phyloP scores from a whole-genome alignment of 2,113 vertebrate species.

The Alaudala cheleensis region DNA sequence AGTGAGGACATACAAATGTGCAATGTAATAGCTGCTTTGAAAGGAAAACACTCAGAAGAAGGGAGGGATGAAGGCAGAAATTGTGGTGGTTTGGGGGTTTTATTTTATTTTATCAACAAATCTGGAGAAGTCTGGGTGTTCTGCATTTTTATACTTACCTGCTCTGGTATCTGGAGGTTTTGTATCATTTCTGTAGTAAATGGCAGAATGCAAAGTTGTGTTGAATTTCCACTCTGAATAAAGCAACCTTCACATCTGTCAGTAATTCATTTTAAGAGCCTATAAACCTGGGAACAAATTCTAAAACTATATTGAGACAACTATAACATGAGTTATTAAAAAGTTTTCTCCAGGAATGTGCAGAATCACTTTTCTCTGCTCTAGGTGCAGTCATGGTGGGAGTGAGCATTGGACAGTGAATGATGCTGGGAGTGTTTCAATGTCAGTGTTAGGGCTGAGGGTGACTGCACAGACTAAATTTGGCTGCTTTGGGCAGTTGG shows the following conservation, averaged over 20 bases:
- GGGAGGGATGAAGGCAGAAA: background rate
- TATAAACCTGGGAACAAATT: background rate
- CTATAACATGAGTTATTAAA: background rate
- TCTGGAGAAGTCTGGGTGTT: background rate
- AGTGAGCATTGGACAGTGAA: background rate
- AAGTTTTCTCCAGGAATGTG: background rate
- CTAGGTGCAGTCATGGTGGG: background rate
- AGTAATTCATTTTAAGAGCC: background rate
- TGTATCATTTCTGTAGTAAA: conserved; percentile 2
- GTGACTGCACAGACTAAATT: conserved; percentile 24
- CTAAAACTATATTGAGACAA: background rate
- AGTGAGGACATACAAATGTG: background rate
- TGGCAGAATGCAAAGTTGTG: background rate
- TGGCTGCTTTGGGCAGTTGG: background rate
- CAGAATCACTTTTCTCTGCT: background rate
- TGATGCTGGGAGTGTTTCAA: background rate
- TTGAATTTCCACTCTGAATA: conserved; percentile 5
- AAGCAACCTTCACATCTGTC: background rate
- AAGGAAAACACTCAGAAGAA: background rate
- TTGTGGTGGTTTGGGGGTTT: background rate
- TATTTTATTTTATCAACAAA: background rate
- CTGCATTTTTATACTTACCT: background rate
- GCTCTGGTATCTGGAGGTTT: conserved; percentile 28
- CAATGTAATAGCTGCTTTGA: background rate
- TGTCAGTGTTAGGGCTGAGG: background rate